Evolutionary conservation across 1,140 invertebrate species (phyloP), one percentile per base, ranked within the genome.

Genomic region (Dinoponera quadriceps): DNA sequence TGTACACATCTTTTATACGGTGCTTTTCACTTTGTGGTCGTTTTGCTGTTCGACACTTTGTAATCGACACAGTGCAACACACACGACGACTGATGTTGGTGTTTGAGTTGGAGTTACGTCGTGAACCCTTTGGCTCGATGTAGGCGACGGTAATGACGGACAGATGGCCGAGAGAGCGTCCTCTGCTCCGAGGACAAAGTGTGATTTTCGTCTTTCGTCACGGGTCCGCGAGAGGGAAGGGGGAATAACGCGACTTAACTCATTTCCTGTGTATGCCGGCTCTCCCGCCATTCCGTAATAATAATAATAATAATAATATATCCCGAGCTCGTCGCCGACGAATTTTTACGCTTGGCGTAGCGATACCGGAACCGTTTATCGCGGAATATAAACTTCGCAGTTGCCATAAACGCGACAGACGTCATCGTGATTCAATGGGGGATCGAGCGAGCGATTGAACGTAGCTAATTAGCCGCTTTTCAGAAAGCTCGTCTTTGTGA

Each of bases 381-480:
- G 2, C 48, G 29, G 13, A 16, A 14, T 7, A 22, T 20, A 18
- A 54, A 7, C 25, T 44, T 48, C 3, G 7, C n/a, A 16, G 38
- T 65, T 9, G 38, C 4, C 38, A 44, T 14, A 29, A 20, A 20
- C 1, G 33, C 49, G 33, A 29, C 11, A 33, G n/a, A 2, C 48
- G n/a, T 65, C 20, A 9, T 44, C 29, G 2, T 5, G 2, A 5
- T 33, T 20, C 20, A 16, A 33, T 54, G 11, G 16, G 25, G 20
- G 27, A 74, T 60, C 22, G 20, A 74, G 22, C 48, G 27, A n/a
- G 25, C 38, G 38, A 44, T 9, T 25, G 16, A 54, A 66, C 16
- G 16, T 78, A 27, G 29, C 63, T 71, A 80, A 71, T 80, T 69
- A 57, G 33, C 25, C 13, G 20, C 74, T 54, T 68, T 66, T 68